Percentiles rank a stretch among this genome's conserved stretches.
These are phyloP conservation scores for Plagodis dolabraria DNA, from an alignment of 2,888 invertebrate species.

Conservation along the genomic window DNA sequence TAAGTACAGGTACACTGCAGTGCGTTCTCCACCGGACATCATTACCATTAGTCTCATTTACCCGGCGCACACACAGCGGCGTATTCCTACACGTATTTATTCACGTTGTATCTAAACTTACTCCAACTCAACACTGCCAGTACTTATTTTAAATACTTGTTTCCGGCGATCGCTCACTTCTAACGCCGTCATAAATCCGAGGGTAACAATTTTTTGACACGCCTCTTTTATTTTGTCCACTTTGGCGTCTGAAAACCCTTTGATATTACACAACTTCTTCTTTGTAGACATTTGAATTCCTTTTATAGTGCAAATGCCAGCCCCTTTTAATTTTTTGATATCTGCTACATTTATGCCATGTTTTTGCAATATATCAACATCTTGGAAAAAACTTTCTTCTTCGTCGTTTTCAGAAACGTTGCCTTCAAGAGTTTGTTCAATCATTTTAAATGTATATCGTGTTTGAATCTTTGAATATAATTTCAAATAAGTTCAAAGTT, in stretches of 20 bases:
- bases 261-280: slow-evolving; percentile 88
- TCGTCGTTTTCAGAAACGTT: slow-evolving; percentile 83
- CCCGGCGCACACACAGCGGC: too few relatives aligned
- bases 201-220: slow-evolving; percentile 86
- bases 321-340: slow-evolving; percentile 90
- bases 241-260: slow-evolving; percentile 91
- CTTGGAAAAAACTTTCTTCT: slow-evolving; percentile 89
- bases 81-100: too few relatives aligned
- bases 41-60: too few relatives aligned
- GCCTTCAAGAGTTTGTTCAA: slow-evolving; percentile 73
- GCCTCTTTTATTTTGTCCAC: slow-evolving; percentile 93
- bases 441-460: slow-evolving; percentile 45
- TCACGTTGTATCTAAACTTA: slow-evolving; percentile 65
- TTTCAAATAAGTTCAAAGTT: background rate
- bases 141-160: slow-evolving; percentile 88
- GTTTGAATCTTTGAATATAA: background rate
- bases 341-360: slow-evolving; percentile 89
- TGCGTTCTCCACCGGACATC: too few relatives aligned
- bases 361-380: slow-evolving; percentile 87
- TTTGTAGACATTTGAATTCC: slow-evolving; percentile 92
- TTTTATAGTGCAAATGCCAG: slow-evolving; percentile 92
- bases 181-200: slow-evolving; percentile 89
- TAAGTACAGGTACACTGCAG: too few relatives aligned
- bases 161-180: slow-evolving; percentile 90
- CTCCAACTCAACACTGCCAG: slow-evolving; percentile 89